These are phyloP conservation scores for Nymphalis urticae DNA, from an alignment of 2,888 invertebrate genomes.

Conservation along the genomic window DNA sequence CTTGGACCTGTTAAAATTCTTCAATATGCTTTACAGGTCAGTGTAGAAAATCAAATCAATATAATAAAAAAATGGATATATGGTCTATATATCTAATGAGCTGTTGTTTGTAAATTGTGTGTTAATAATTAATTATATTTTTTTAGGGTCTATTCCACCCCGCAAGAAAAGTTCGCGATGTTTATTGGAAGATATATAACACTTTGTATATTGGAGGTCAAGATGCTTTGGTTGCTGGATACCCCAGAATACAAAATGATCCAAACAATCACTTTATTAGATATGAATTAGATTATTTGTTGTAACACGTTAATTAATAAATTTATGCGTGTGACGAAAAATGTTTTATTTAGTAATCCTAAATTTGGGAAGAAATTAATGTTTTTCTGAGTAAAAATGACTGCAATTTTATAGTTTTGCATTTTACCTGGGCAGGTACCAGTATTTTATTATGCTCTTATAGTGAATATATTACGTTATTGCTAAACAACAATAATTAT, in stretches of 20 bases:
- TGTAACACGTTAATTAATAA: constrained; percentile 79
- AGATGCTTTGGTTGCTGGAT: constrained; percentile 98
- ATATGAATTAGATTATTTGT: constrained; percentile 95
- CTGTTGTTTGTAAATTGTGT: no score
- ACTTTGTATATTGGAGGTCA: constrained; percentile 99
- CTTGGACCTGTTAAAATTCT: constrained; percentile 97
- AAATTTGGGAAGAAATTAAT: neutral
- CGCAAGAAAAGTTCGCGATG: constrained; percentile 98
- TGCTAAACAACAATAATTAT: no score
- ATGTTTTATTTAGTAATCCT: constrained; percentile 37
- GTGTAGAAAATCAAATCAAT: neutral
- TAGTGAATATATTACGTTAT: no score
- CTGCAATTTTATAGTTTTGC: no score
- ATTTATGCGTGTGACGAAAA: constrained; percentile 36
- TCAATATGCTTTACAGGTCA: constrained; percentile 96
- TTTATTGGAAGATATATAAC: constrained; percentile 99
- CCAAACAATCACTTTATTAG: constrained; percentile 95
- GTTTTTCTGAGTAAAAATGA: no score
- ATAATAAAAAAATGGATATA: neutral
- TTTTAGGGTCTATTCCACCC: constrained; percentile 98
- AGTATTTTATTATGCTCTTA: neutral
- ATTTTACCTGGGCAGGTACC: no score
- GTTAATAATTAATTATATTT: constrained; percentile 3
- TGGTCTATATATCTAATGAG: no score
- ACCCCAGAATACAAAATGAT: constrained; percentile 97